Evolutionary conservation across 1,140 invertebrate genomes (phyloP).

Genomic region (Temnothorax curvispinosus): DNA sequence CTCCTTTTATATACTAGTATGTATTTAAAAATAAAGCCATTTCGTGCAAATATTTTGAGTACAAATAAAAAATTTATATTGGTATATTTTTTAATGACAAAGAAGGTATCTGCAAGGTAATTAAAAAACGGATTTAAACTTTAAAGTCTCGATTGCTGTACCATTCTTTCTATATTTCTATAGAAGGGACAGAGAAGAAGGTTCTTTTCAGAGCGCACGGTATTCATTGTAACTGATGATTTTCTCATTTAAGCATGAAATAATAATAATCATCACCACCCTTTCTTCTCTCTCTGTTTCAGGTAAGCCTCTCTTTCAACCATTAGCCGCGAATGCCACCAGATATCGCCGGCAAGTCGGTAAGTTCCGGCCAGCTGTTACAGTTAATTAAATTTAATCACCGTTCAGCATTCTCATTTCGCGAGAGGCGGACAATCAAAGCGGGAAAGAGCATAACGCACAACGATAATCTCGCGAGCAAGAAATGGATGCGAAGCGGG

Average conservation of each 20-base stretch:
- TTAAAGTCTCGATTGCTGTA: neutral
- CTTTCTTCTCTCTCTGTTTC: conserved; percentile 50
- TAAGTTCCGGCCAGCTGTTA: conserved; percentile 63
- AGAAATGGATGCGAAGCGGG: conserved; percentile 2
- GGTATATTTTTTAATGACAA: neutral
- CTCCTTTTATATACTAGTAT: conserved; percentile 6
- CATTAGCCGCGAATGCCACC: conserved; percentile 42
- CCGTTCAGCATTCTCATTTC: conserved; percentile 39
- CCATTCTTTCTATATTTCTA: neutral
- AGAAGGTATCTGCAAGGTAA: neutral
- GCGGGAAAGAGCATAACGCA: conserved; percentile 38
- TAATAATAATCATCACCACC: conserved; percentile 51
- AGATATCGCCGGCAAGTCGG: conserved; percentile 21
- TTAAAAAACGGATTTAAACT: neutral
- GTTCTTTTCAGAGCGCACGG: neutral
- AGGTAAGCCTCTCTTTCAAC: conserved; percentile 60
- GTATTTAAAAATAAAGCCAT: neutral
- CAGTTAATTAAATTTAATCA: conserved; percentile 69
- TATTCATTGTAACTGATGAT: conserved; percentile 36
- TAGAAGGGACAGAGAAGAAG: neutral
- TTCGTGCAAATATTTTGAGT: neutral
- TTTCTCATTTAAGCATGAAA: conserved; percentile 37
- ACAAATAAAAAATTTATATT: neutral
- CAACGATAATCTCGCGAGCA: conserved; percentile 18
- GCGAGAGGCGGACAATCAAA: conserved; percentile 43